These are phyloP conservation scores for Hyles lineata DNA, from an alignment of 2,888 invertebrate genomes.

Conservation along the genomic window DNA sequence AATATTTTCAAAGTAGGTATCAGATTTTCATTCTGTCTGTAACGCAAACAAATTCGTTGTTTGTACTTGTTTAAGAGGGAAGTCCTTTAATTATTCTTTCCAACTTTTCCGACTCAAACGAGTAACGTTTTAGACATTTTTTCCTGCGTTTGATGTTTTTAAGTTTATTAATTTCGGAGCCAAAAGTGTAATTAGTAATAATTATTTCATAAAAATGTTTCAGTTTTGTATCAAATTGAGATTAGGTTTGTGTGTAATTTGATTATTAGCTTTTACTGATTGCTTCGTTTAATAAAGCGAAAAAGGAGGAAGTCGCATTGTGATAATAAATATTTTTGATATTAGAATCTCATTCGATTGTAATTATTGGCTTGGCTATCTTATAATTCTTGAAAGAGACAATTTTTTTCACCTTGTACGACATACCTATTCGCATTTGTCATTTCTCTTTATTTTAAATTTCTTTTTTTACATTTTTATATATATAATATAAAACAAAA, in stretches of 20 bases:
- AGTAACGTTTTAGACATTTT: background rate
- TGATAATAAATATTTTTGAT: no score
- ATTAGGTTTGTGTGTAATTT: background rate
- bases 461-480: no score
- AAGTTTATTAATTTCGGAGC: conserved; percentile 15
- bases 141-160: conserved; percentile 13
- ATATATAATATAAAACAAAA: no score
- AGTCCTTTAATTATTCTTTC: conserved; percentile 18
- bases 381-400: no score
- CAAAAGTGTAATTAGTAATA: conserved; percentile 5
- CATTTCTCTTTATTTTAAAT: no score
- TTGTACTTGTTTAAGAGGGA: conserved; percentile 7
- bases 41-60: background rate
- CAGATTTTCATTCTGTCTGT: background rate
- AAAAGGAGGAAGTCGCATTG: no score
- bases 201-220: background rate
- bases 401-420: no score
- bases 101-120: conserved; percentile 5
- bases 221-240: background rate
- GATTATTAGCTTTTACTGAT: background rate
- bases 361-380: no score
- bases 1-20: background rate
- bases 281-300: no score
- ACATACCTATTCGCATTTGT: no score
- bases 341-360: no score